Conservation (phyloP, 2,888 invertebrate genomes). For the Limnephilus auricula region DNA sequence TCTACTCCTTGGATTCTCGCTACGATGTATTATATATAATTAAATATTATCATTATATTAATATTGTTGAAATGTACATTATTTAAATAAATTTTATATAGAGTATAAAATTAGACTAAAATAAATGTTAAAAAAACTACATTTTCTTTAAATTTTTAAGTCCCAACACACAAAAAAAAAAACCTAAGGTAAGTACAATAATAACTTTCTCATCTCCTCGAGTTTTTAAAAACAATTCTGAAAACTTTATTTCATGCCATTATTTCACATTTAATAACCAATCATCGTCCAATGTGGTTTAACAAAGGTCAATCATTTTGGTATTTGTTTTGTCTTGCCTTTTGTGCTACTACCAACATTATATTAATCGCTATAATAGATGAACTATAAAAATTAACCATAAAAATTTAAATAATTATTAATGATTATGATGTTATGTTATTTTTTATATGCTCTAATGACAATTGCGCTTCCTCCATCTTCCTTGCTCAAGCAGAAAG, state of each 20-base stretch:
- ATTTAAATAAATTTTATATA: background rate
- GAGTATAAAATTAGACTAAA: background rate
- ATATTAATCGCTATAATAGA: background rate
- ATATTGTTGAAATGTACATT: background rate
- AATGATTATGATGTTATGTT: background rate
- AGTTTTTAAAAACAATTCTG: background rate
- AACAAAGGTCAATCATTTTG: background rate
- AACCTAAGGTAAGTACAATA: background rate
- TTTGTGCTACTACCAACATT: background rate
- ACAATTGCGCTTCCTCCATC: background rate
- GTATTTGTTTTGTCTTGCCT: background rate
- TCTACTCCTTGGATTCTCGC: background rate
- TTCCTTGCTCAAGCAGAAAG: background rate
- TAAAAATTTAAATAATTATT: background rate
- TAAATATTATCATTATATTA: background rate
- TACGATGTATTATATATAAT: background rate
- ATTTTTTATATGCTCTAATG: background rate
- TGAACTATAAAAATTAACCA: background rate
- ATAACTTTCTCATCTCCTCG: background rate
- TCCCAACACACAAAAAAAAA: background rate
- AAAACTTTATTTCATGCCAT: background rate
- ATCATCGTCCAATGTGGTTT: background rate
- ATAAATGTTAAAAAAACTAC: background rate
- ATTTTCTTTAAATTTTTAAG: background rate
- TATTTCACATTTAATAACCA: background rate